Evolutionary conservation across 2,797 vertebrate species (phyloP).

Genomic region (Tamandua tetradactyla): DNA sequence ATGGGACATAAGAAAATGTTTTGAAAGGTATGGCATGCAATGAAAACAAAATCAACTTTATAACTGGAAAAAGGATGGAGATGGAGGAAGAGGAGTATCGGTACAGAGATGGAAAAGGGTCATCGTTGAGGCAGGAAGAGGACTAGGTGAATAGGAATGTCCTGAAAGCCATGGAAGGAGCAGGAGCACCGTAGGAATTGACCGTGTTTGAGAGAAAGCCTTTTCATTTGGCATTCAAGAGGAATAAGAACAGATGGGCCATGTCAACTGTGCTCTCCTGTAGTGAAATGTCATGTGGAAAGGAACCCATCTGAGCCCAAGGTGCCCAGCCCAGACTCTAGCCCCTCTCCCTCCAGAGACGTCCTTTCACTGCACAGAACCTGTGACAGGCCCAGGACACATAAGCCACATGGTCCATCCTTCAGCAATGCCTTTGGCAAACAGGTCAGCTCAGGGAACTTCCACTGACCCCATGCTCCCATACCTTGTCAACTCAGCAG

Average conservation of each 20-base stretch:
- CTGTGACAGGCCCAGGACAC: no score
- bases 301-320: background rate
- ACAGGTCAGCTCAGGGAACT: background rate
- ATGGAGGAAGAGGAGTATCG: background rate
- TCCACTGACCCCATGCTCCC: background rate
- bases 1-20: background rate
- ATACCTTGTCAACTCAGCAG: background rate
- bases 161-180: background rate
- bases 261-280: background rate
- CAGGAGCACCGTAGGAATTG: background rate
- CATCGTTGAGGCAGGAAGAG: background rate
- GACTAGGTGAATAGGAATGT: background rate
- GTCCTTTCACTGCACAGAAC: background rate
- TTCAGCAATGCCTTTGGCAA: background rate
- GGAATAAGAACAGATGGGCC: background rate
- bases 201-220: background rate
- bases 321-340: background rate
- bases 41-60: conserved; percentile 30
- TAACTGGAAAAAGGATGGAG: background rate
- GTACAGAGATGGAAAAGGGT: background rate
- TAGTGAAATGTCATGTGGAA: background rate
- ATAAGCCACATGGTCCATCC: accelerated
- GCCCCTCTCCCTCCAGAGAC: background rate
- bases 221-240: background rate
- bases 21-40: background rate